Percentiles rank a stretch among this genome's conserved stretches.
phyloP scores from a whole-genome alignment of 2,113 vertebrate genomes.

The Pionites leucogaster region DNA sequence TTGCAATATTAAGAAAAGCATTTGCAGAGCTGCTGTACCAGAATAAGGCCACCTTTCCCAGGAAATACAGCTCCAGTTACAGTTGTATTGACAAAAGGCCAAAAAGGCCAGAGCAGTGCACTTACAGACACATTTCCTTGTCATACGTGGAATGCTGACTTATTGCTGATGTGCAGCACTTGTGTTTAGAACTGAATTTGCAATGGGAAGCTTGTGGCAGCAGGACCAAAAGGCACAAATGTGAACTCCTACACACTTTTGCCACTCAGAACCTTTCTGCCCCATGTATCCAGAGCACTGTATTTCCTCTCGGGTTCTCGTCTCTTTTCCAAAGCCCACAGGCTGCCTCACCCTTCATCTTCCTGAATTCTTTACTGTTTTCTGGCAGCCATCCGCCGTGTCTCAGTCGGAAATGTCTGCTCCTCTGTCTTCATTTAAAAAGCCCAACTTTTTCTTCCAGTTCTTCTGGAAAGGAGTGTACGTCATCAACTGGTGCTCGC shows the following conservation, averaged over 20 bases:
- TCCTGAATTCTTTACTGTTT: conserved; percentile 67
- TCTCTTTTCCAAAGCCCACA: conserved; percentile 59
- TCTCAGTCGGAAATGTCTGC: conserved; percentile 58
- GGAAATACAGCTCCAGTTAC: conserved; percentile 62
- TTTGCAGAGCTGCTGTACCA: conserved; percentile 48
- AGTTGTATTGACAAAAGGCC: conserved; percentile 47
- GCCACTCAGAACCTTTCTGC: background rate
- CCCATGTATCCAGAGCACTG: background rate
- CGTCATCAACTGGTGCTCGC: background rate
- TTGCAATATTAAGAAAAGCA: conserved; percentile 63
- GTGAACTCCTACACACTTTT: background rate
- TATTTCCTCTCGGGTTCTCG: conserved; percentile 18
- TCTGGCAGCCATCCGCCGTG: conserved; percentile 57
- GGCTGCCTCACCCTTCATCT: conserved; percentile 64
- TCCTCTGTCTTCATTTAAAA: conserved; percentile 57
- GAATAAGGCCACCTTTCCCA: conserved; percentile 54
- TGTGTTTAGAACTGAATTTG: background rate
- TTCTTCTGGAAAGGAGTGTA: background rate
- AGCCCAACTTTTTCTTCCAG: background rate
- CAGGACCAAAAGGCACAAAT: background rate
- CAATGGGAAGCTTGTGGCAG: background rate
- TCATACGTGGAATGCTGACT: conserved; percentile 29
- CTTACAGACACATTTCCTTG: conserved; percentile 37
- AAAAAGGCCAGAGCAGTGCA: conserved; percentile 24
- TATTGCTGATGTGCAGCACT: background rate